phyloP scores from a whole-genome alignment of 2,888 invertebrate genomes.

The Andricus quercusramuli region DNA sequence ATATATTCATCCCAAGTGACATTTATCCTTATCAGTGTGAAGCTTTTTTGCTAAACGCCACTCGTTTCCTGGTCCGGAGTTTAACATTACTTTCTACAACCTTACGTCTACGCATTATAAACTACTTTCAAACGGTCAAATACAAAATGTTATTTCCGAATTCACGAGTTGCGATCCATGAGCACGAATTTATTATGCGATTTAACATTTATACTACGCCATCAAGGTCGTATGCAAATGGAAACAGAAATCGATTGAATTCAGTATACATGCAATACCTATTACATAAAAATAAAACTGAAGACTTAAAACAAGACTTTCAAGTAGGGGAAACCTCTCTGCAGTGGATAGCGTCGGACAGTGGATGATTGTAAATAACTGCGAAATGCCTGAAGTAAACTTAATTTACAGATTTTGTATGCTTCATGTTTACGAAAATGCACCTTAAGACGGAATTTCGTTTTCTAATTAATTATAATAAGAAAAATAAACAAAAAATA shows the following conservation, averaged over 20 bases:
- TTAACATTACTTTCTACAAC: slow-evolving; percentile 1
- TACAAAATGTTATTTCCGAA: slow-evolving; percentile 23
- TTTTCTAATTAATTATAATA: too few relatives aligned
- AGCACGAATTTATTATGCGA: slow-evolving; percentile 48
- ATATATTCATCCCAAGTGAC: neutral
- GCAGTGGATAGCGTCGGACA: too few relatives aligned
- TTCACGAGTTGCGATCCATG: slow-evolving; percentile 60
- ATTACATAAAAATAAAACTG: too few relatives aligned
- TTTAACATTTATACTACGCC: slow-evolving; percentile 35
- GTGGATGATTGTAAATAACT: too few relatives aligned
- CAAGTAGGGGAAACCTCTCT: too few relatives aligned
- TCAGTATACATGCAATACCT: neutral
- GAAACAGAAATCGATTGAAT: neutral
- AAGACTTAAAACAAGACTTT: too few relatives aligned
- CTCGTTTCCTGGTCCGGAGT: slow-evolving; percentile 24
- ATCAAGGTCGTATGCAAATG: neutral
- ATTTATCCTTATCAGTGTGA: slow-evolving; percentile 34
- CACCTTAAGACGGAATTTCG: too few relatives aligned
- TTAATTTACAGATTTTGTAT: too few relatives aligned
- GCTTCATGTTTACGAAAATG: too few relatives aligned
- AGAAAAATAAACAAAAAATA: too few relatives aligned
- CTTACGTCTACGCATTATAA: slow-evolving; percentile 6
- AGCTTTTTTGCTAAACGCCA: slow-evolving; percentile 45
- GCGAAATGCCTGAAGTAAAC: too few relatives aligned
- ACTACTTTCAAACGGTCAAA: slow-evolving; percentile 5